A percentile compares a stretch with the other conserved stretches of the same genome.
These are phyloP conservation scores for Eretmochelys imbricata DNA, from an alignment of 2,113 vertebrate species.

Conservation along the genomic window DNA sequence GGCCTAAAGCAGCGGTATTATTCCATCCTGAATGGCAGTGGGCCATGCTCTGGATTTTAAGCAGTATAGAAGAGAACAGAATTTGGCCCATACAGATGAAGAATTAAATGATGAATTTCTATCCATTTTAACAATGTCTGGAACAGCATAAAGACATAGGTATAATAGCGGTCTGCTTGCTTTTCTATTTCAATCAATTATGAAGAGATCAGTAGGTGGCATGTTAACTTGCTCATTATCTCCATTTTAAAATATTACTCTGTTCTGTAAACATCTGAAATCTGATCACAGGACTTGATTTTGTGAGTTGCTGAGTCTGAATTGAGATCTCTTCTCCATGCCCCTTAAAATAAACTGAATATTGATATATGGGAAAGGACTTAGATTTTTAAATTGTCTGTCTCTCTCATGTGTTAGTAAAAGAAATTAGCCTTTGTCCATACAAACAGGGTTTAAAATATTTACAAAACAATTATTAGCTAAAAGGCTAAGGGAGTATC, in stretches of 20 bases:
- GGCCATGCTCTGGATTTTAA: not conserved
- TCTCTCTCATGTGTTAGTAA: slow-evolving; percentile 26
- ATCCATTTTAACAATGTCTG: not conserved
- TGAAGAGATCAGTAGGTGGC: slow-evolving; percentile 43
- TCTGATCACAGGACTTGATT: slow-evolving; percentile 60
- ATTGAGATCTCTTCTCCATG: slow-evolving; percentile 44
- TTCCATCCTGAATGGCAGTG: not conserved
- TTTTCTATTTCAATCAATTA: not conserved
- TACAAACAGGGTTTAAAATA: slow-evolving; percentile 64
- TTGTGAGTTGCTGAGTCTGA: slow-evolving; percentile 53
- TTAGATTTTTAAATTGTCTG: slow-evolving; percentile 55
- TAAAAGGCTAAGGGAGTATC: slow-evolving; percentile 37
- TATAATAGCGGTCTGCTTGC: not conserved
- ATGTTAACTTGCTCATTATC: slow-evolving; percentile 54
- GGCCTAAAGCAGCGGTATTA: not conserved
- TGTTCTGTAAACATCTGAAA: slow-evolving; percentile 68
- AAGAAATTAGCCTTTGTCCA: slow-evolving; percentile 55
- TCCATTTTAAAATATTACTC: slow-evolving; percentile 54
- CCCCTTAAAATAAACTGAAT: slow-evolving; percentile 51
- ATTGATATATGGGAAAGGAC: slow-evolving; percentile 31
- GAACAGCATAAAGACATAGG: not conserved
- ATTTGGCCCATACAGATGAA: not conserved
- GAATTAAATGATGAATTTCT: not conserved
- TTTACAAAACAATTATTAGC: slow-evolving; percentile 54
- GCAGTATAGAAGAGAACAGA: not conserved